Base-by-base conservation (phyloP, 2,113 vertebrate genomes). In the Pseudonaja textilis region DNA sequence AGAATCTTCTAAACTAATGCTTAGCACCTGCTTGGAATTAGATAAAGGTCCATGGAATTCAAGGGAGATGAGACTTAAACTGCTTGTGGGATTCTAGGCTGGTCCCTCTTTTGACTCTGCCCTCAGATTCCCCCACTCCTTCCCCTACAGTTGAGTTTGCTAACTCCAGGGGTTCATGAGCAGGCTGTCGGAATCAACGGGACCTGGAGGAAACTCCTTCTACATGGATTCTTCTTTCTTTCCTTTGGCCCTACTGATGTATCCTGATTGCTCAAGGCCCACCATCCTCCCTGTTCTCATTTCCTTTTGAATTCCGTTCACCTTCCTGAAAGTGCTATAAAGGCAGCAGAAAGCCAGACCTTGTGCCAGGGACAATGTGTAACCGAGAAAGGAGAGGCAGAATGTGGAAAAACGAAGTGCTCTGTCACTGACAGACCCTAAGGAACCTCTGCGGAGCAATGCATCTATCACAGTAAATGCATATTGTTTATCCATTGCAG, bases 381-480 rank as follows among this genome's bases (percentile, higher is more conserved):
- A 50, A 81, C 56, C 61, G 54, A 57, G 81, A 42, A 86, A 9
- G 56, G 92, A 54, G 52, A 34, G n/a, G 57, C 20, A 16, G 92
- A 85, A 57, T 57, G 39, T 12, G 18, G 34, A 54, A 86, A 50
- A 8, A 90, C n/a, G 22, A 88, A 42, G 55, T 26, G 5, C 93
- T 34, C 22, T 74, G 52, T 39, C 39, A 90, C 23, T 57, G 59
- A 90, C 25, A 4, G 0, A 3, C 0, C 52, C 61, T 89, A n/a
- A 57, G 88, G 52, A 93, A 57, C 61, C 34, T 89, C 42, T 55
- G 69, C 39, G 57, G 81, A 87, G 88, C 55, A 86, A 90, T 64
- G 59, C 91, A 47, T 57, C 34, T 94, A 87, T 92, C 93, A 92
- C 88, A 90, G 56, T 34, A 88, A 90, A 90, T 90, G 87, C 88